A percentile compares a stretch with the other conserved stretches of the same genome.
These are phyloP conservation scores for Talpa occidentalis DNA, from an alignment of 2,113 vertebrate genomes.

Conservation along the genomic window DNA sequence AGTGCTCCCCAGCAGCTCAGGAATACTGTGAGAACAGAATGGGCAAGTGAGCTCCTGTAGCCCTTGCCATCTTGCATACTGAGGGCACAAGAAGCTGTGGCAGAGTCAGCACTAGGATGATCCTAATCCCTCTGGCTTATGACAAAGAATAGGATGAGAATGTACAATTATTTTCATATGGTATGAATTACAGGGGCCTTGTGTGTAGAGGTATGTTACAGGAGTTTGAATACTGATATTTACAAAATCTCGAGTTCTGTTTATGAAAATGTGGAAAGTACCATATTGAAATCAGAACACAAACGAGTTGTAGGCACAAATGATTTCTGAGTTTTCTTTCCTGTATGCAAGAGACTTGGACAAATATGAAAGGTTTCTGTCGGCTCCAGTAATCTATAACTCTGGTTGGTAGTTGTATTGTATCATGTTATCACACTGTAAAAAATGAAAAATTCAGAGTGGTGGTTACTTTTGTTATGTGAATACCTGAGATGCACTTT, in stretches of 20 bases:
- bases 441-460: background rate
- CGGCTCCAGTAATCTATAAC: background rate
- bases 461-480: background rate
- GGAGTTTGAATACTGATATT: background rate
- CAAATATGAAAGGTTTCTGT: constrained; percentile 26
- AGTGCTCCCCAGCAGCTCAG: background rate
- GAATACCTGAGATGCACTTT: constrained; percentile 62
- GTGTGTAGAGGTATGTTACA: background rate
- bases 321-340: background rate
- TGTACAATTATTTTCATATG: background rate
- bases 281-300: background rate
- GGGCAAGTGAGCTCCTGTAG: background rate
- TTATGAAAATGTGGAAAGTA: background rate
- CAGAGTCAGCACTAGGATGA: background rate
- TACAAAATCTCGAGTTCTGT: background rate
- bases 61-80: background rate
- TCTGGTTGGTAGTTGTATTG: background rate
- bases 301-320: background rate
- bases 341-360: background rate
- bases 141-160: background rate
- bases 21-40: background rate
- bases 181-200: background rate
- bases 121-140: background rate
- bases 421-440: background rate
- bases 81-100: background rate